These are phyloP conservation scores for Leucoraja erinaceus DNA, from an alignment of 2,113 vertebrate species.

Conservation along the genomic window DNA sequence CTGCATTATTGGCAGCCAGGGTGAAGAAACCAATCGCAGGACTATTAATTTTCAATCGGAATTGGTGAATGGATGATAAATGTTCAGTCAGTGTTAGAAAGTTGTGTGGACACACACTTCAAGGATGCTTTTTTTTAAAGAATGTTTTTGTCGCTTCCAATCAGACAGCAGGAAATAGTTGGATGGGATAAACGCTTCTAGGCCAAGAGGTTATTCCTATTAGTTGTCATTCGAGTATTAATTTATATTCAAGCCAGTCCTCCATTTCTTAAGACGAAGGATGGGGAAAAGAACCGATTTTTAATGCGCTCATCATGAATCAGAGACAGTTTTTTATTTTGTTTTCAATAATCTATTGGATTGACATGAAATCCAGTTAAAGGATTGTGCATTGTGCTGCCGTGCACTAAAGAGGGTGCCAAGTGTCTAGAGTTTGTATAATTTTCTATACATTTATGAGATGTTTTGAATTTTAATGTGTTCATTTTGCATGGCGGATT, in stretches of 20 bases:
- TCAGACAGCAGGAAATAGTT: constrained; percentile 44
- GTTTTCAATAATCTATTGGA: not conserved
- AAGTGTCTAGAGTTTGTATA: not conserved
- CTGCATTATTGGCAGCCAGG: constrained; percentile 37
- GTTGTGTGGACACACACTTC: constrained; percentile 9
- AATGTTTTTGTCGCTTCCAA: constrained; percentile 31
- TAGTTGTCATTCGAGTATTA: constrained; percentile 43
- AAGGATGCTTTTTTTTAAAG: constrained; percentile 30
- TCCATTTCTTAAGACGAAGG: not conserved
- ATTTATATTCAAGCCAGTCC: constrained; percentile 5
- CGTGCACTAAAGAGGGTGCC: constrained; percentile 23
- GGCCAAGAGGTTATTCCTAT: constrained; percentile 45
- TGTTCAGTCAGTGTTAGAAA: constrained; percentile 24
- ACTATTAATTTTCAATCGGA: constrained; percentile 38
- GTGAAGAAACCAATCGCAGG: not conserved
- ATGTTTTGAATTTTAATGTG: not conserved
- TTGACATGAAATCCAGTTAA: not conserved
- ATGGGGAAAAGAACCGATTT: constrained; percentile 2
- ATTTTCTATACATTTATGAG: not conserved
- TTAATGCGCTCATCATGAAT: not conserved
- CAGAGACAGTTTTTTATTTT: constrained; percentile 33
- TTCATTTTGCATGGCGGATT: not conserved
- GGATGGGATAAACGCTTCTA: constrained; percentile 45
- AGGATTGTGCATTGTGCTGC: not conserved
- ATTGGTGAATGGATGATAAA: constrained; percentile 30